Conservation (phyloP, 2,113 vertebrate species). For the Callaeas wilsoni region DNA sequence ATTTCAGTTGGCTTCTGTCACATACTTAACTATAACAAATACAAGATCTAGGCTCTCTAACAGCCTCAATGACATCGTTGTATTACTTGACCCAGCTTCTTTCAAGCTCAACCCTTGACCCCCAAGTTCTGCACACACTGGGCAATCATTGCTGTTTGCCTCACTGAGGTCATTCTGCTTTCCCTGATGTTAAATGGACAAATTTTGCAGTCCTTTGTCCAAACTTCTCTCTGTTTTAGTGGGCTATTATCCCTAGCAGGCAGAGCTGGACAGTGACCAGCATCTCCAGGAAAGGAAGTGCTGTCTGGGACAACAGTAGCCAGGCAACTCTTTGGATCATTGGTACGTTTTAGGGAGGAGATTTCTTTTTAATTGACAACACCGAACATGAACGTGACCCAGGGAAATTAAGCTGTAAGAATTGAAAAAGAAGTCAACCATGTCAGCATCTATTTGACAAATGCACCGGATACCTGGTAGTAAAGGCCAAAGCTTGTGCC, state of each 20-base stretch:
- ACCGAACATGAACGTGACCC: background rate
- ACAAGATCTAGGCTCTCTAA: background rate
- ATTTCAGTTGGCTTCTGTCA: constrained; percentile 22
- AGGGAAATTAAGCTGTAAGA: constrained; percentile 1
- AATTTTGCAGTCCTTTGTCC: constrained; percentile 4
- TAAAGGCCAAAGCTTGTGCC: constrained; percentile 11
- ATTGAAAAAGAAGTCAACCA: background rate
- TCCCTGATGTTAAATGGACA: constrained; percentile 10
- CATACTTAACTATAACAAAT: background rate
- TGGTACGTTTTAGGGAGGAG: background rate
- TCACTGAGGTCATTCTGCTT: constrained; percentile 19
- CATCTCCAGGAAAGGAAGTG: background rate
- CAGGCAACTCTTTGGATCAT: background rate
- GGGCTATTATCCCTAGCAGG: background rate
- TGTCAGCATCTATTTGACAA: background rate
- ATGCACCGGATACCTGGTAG: background rate
- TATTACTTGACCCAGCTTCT: background rate
- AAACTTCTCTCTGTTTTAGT: background rate
- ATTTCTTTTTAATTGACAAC: constrained; percentile 3
- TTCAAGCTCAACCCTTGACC: background rate
- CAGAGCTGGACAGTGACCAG: background rate
- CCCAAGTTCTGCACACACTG: background rate
- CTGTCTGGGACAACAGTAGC: background rate
- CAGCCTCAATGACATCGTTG: background rate
- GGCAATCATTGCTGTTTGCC: background rate